Evolutionary conservation across 2,888 invertebrate genomes (phyloP).

Genomic region (Lamproptera curius): DNA sequence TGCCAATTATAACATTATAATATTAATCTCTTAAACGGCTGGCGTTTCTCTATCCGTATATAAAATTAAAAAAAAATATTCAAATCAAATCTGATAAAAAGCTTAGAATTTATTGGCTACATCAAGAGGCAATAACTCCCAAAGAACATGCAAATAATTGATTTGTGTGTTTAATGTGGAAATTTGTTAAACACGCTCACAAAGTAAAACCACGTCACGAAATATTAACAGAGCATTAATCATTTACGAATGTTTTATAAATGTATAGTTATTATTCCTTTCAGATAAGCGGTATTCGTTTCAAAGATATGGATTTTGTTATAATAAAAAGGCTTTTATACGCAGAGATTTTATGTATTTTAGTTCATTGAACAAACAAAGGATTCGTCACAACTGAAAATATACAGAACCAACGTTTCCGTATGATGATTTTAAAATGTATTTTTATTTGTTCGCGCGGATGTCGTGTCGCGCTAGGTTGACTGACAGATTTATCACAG

Average conservation of each 20-base stretch:
- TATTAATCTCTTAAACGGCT: background rate
- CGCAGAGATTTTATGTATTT: too few species aligned
- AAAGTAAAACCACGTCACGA: background rate
- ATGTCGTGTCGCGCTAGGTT: background rate
- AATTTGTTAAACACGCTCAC: background rate
- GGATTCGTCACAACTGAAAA: too few species aligned
- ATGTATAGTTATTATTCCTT: background rate
- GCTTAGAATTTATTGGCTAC: background rate
- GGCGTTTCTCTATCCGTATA: background rate
- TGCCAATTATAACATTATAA: too few species aligned
- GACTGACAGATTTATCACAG: background rate
- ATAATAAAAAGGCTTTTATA: too few species aligned
- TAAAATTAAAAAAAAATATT: background rate
- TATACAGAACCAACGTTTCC: background rate
- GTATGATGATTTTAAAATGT: background rate
- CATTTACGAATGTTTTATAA: background rate
- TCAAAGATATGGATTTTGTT: too few species aligned
- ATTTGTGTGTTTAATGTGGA: background rate
- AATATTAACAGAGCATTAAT: background rate
- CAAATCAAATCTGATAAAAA: background rate
- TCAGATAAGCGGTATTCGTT: background rate
- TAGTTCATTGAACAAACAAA: too few species aligned
- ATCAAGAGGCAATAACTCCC: background rate
- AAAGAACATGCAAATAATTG: background rate
- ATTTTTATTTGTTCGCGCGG: background rate